phyloP scores from a whole-genome alignment of 2,888 invertebrate genomes.

The Galeruca laticollis region DNA sequence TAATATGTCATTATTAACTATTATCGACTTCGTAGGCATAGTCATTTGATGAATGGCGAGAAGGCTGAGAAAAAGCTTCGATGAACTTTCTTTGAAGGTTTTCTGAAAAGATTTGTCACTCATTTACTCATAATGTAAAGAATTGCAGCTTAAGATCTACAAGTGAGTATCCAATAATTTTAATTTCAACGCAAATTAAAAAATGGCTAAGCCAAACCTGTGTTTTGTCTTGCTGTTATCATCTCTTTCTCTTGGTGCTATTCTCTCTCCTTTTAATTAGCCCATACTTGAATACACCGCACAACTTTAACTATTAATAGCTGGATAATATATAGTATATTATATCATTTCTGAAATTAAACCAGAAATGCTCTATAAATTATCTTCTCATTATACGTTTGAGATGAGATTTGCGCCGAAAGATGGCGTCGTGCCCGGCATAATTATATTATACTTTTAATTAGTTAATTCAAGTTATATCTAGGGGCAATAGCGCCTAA shows the following conservation, averaged over 20 bases:
- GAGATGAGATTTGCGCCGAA: slow-evolving; percentile 29
- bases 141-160: too few species aligned
- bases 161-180: too few species aligned
- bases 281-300: slow-evolving; percentile 56
- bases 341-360: slow-evolving; percentile 57
- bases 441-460: slow-evolving; percentile 36
- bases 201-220: slow-evolving; percentile 17
- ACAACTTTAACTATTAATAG: slow-evolving; percentile 58
- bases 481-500: slow-evolving; percentile 17
- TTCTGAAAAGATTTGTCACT: too few species aligned
- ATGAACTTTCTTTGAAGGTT: too few species aligned
- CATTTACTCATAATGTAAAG: too few species aligned
- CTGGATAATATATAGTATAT: slow-evolving; percentile 56
- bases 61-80: too few species aligned
- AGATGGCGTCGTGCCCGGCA: slow-evolving; percentile 24
- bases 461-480: slow-evolving; percentile 25
- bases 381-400: slow-evolving; percentile 41
- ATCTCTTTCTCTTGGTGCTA: slow-evolving; percentile 28
- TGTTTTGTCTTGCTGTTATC: slow-evolving; percentile 28
- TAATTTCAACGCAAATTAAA: not conserved
- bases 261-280: slow-evolving; percentile 57
- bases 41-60: too few species aligned
- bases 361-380: slow-evolving; percentile 54
- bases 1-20: too few species aligned
- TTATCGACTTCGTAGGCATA: too few species aligned